Evolutionary conservation across 2,113 vertebrate genomes (phyloP).

Genomic region (Anser cygnoides): DNA sequence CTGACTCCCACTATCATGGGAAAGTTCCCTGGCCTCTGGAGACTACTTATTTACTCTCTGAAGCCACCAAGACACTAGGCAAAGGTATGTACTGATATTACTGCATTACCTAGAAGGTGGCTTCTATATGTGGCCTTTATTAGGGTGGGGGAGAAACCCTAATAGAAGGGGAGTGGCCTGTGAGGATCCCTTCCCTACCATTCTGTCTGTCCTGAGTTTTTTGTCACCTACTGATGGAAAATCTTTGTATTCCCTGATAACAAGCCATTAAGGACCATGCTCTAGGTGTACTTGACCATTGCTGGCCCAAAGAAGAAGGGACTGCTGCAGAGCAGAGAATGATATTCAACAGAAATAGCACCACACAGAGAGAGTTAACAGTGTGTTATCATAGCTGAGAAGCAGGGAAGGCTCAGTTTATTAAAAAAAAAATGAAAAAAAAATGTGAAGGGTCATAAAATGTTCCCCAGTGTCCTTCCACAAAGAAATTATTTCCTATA

Average conservation of each 20-base stretch:
- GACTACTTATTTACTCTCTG: background rate
- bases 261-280: background rate
- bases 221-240: background rate
- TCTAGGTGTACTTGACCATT: background rate
- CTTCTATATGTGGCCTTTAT: background rate
- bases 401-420: background rate
- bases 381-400: background rate
- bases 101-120: background rate
- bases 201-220: background rate
- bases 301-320: background rate
- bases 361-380: background rate
- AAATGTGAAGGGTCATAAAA: background rate
- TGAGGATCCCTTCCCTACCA: background rate
- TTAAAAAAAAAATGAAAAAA: background rate
- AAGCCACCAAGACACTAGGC: background rate
- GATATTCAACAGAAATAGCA: background rate
- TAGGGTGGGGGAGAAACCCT: background rate
- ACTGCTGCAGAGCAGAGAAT: background rate
- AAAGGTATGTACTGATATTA: background rate
- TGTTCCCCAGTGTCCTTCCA: background rate
- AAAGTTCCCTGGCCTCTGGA: background rate
- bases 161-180: background rate
- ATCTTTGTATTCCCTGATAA: background rate
- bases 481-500: constrained; percentile 42
- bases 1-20: background rate